phyloP scores from a whole-genome alignment of 35 echinoderm and acorn worm genomes.

The Strongylocentrotus purpuratus region DNA sequence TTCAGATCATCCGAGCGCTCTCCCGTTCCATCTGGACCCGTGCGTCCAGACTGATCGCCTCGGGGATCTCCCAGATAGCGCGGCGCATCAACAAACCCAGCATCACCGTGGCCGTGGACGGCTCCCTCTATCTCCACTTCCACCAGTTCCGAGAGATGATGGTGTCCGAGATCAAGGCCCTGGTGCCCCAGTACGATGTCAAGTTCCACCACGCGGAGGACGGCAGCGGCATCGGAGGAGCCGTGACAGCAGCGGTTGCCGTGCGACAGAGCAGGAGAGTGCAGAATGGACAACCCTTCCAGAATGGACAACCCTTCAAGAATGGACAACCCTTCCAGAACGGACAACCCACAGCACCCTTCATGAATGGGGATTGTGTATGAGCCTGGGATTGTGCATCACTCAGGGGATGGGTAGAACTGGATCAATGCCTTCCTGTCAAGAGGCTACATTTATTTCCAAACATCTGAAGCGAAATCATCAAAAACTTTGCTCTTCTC shows the following conservation, averaged over 20 bases:
- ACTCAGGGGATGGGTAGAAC: not conserved
- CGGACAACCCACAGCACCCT: not conserved
- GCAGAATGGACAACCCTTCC: not conserved
- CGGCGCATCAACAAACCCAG: slow-evolving; percentile 20
- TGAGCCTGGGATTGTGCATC: not conserved
- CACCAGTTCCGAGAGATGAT: slow-evolving; percentile 38
- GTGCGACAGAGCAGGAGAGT: not conserved
- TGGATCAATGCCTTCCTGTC: not conserved
- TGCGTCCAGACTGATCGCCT: not conserved
- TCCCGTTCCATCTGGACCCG: slow-evolving; percentile 12
- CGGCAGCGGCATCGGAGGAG: slow-evolving; percentile 25
- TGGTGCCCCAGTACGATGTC: slow-evolving; percentile 20
- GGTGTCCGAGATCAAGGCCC: slow-evolving; percentile 19
- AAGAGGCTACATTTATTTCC: not conserved
- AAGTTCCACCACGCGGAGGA: slow-evolving; percentile 22
- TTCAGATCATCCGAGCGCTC: not conserved
- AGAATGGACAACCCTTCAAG: not conserved
- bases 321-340: not conserved
- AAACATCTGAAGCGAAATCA: not conserved
- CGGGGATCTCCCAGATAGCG: slow-evolving; percentile 25
- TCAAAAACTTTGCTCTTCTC: not conserved
- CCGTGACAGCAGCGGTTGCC: slow-evolving; percentile 31
- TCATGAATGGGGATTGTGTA: not conserved
- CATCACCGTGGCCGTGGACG: slow-evolving; percentile 25
- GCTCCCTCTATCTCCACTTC: slow-evolving; percentile 42